A percentile compares a stretch with the other conserved stretches of the same genome.
phyloP scores from a whole-genome alignment of 2,888 invertebrate species.

The Agrilus cyanescens region DNA sequence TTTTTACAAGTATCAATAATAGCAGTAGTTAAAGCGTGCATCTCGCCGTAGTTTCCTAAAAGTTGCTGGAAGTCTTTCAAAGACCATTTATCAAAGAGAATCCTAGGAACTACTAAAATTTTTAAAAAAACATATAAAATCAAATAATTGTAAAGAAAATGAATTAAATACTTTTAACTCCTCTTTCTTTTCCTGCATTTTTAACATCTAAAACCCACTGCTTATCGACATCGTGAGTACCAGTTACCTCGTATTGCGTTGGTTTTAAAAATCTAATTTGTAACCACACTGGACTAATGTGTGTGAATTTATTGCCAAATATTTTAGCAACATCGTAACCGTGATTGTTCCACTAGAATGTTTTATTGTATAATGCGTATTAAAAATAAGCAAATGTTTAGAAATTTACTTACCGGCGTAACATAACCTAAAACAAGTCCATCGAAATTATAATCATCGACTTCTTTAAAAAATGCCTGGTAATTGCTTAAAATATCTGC shows the following conservation, averaged over 20 bases:
- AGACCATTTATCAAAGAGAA: conserved; percentile 82
- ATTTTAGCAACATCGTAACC: conserved; percentile 87
- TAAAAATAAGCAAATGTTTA: conserved; percentile 1
- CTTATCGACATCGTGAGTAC: conserved; percentile 74
- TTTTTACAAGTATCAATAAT: conserved; percentile 59
- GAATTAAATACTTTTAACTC: conserved; percentile 43
- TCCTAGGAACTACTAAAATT: conserved; percentile 70
- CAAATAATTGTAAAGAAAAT: not conserved
- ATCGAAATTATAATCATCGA: conserved; percentile 51
- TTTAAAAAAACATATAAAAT: conserved; percentile 1
- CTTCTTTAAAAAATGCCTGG: conserved; percentile 61
- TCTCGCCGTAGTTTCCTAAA: conserved; percentile 54
- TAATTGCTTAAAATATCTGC: conserved; percentile 69
- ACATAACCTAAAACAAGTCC: conserved; percentile 80
- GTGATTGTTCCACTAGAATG: conserved; percentile 81
- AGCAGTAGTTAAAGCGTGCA: conserved; percentile 52
- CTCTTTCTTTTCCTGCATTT: conserved; percentile 40
- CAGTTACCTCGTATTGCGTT: conserved; percentile 53
- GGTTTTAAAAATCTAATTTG: conserved; percentile 59
- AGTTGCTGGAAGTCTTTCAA: conserved; percentile 60
- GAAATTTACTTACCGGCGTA: conserved; percentile 59
- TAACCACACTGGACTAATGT: conserved; percentile 91
- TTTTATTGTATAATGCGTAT: not conserved
- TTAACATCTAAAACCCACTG: conserved; percentile 69
- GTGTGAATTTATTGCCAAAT: conserved; percentile 80